Evolutionary conservation across 2,113 vertebrate genomes (phyloP), one percentile per base, ranked within the genome.

Genomic region (Phalacrocorax brasilianus): DNA sequence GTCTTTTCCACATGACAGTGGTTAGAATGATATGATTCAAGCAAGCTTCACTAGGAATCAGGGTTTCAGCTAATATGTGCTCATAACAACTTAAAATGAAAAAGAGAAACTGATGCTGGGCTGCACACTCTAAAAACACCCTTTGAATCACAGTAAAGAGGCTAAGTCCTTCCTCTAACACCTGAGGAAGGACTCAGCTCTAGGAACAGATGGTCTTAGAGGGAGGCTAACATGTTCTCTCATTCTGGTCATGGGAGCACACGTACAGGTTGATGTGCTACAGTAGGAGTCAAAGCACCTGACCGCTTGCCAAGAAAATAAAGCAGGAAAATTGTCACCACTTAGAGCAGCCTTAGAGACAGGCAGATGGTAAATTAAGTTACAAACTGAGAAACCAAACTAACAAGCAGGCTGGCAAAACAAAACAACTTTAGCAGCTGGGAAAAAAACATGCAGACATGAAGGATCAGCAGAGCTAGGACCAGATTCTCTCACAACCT

Each of bases 301-400:
- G 96, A 93, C 72, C 62, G 19, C 68, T 74, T n/a, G 93, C 96
- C 96, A 96, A 74, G 84, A 83, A 95, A 96, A 95, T 74, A 92
- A 96, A 97, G 87, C 95, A 94, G 80, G 89, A 84, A 95, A 95
- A 96, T 84, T 93, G 86, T 87, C 93, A 88, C 90, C 71, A 55
- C 88, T 93, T 66, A 77, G 42, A 91, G 75, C 49, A 55, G 89
- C 42, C 56, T 81, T 24, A 83, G 77, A 91, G 90, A 96, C 61
- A 33, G 83, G 90, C 96, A 97, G 96, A 97, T 96, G 96, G 97
- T 62, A 96, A 96, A 97, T 96, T 94, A 97, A 96, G 93, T 94
- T 88, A 92, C 88, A 82, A 95, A 89, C 91, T 70, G 74, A 96
- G 95, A 96, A 96, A 95, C 65, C 15, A 8, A 94, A 85, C 85